Conservation (phyloP, 2,797 vertebrate species). For the Chrosomus eos region DNA sequence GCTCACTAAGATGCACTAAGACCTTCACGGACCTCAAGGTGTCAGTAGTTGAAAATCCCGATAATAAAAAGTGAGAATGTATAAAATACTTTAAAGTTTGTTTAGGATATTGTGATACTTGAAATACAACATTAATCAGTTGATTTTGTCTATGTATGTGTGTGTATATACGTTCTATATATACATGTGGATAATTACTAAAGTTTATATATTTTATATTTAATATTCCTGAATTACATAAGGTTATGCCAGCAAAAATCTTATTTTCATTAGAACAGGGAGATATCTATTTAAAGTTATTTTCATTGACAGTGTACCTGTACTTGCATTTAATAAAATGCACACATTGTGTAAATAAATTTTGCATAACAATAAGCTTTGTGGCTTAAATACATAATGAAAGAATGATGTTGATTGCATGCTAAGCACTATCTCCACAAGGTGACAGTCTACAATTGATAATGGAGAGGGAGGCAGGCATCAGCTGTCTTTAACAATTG, state of each 20-base stretch:
- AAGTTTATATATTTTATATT: too few species aligned
- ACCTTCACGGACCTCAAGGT: background rate
- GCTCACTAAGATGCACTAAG: background rate
- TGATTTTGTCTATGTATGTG: background rate
- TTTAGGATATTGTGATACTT: background rate
- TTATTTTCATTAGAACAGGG: background rate
- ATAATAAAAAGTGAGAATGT: background rate
- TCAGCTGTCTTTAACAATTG: conserved; percentile 19
- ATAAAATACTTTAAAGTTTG: background rate
- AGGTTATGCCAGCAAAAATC: background rate
- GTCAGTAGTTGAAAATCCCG: background rate
- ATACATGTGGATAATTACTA: background rate
- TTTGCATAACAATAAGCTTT: background rate
- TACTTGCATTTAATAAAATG: background rate
- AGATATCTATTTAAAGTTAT: background rate
- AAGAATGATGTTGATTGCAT: background rate
- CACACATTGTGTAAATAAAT: background rate
- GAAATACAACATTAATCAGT: background rate
- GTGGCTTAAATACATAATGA: background rate
- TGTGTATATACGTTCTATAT: too few species aligned
- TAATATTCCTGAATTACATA: background rate
- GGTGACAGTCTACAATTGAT: conserved; percentile 4
- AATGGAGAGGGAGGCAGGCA: background rate
- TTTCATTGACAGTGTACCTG: background rate
- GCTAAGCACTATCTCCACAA: background rate